Percentiles rank a stretch among this genome's conserved stretches.
Evolutionary conservation across 2,888 invertebrate genomes (phyloP).

Genomic region (Sminthurides aquaticus): DNA sequence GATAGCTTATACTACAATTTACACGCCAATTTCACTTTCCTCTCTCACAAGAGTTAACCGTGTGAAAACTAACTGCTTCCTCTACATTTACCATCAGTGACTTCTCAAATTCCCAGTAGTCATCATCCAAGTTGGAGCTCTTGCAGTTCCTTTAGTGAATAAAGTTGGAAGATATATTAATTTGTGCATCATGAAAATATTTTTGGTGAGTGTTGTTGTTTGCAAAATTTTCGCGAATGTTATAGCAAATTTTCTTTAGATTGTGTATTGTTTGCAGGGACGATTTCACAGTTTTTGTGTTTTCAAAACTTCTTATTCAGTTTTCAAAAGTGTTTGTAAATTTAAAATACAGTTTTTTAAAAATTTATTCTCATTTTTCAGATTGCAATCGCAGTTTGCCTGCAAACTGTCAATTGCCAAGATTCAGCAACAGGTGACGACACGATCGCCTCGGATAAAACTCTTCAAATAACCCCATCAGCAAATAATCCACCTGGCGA

Average conservation of each 20-base stretch:
- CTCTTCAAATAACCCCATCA: neutral
- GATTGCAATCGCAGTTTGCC: slow-evolving; percentile 14
- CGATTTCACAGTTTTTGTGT: no score
- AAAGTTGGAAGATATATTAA: neutral
- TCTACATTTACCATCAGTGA: neutral
- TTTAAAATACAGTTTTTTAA: neutral
- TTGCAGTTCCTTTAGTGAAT: no score
- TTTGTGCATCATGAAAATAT: neutral
- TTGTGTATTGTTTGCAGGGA: no score
- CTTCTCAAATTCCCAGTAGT: neutral
- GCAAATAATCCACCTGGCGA: neutral
- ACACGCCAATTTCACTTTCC: neutral
- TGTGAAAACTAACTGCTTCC: neutral
- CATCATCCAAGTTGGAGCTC: neutral
- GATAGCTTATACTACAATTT: neutral
- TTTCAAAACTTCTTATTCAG: no score
- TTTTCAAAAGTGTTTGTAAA: no score
- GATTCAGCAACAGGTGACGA: neutral
- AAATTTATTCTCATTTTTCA: neutral
- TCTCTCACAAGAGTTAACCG: neutral
- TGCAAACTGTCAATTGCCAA: slow-evolving; percentile 19
- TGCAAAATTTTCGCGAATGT: no score
- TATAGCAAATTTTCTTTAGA: no score
- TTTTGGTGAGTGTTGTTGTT: neutral
- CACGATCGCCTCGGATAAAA: no score